Percentiles rank a stretch among this genome's conserved stretches.
Evolutionary conservation across 2,888 invertebrate genomes (phyloP).

Genomic region (Neoascia interrupta): DNA sequence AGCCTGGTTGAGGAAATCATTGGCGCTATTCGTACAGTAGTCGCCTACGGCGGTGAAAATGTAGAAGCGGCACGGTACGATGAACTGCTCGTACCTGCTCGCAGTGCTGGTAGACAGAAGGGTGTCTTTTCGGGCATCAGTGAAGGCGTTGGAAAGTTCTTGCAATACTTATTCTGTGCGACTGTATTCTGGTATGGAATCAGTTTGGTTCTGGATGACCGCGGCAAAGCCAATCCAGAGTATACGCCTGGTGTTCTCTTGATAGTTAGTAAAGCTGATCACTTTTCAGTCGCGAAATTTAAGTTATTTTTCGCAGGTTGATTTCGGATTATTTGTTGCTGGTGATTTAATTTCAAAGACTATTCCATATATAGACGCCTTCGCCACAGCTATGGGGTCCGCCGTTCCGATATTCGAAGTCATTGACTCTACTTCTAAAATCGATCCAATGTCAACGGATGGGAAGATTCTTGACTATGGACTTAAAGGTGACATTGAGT

Average conservation of each 20-base stretch:
- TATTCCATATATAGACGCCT: conserved; percentile 86
- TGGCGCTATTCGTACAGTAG: conserved; percentile 86
- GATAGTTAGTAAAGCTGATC: conserved; percentile 81
- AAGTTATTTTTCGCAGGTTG: conserved; percentile 64
- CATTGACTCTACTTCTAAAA: conserved; percentile 86
- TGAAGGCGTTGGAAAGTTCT: conserved; percentile 86
- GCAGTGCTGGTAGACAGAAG: conserved; percentile 82
- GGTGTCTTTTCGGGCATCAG: conserved; percentile 85
- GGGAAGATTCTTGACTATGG: conserved; percentile 82
- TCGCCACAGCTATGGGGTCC: conserved; percentile 86
- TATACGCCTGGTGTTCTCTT: conserved; percentile 86
- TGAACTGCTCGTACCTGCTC: conserved; percentile 81
- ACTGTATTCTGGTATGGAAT: conserved; percentile 90
- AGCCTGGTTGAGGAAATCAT: conserved; percentile 88
- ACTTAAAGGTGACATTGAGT: conserved; percentile 84
- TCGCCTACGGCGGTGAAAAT: conserved; percentile 88
- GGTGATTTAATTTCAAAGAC: conserved; percentile 87
- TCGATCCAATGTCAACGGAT: conserved; percentile 85
- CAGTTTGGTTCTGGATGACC: conserved; percentile 84
- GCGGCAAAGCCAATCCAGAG: conserved; percentile 81
- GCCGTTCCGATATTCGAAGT: conserved; percentile 87
- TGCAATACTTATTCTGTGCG: conserved; percentile 86
- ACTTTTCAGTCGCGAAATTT: background rate
- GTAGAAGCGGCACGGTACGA: conserved; percentile 84
- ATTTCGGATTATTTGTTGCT: conserved; percentile 88